Base-by-base conservation (phyloP, 2,113 vertebrate genomes). In the Anarhynchus alexandrinus region DNA sequence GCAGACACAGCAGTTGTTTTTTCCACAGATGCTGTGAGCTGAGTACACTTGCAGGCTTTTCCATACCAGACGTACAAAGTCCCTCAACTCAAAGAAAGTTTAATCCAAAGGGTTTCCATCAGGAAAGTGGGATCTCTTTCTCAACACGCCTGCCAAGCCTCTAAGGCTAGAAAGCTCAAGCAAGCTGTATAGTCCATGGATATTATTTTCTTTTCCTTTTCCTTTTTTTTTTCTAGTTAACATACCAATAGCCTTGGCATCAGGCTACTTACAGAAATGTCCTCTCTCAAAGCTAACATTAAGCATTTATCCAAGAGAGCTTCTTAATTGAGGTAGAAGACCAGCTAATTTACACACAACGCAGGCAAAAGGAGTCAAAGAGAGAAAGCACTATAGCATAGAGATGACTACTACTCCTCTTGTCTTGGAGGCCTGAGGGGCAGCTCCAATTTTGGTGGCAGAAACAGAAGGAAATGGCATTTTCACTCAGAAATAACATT, bases 31-130 rank as follows among this genome's bases (percentile, higher is more conserved):
- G 0, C 32, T 1, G 6, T 13, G 36, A 90, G 67, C 67, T 2
- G 2, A 67, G 42, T 57, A 45, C 0, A 2, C 82, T 88, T 5
- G 2, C 72, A 91, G 64, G 76, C 88, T 94, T 91, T 94, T 93
- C 86, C 80, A 86, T 21, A 74, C 42, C 78, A 88, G 43, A 90
- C 9, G 0, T 7, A 65, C 42, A 15, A 81, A 91, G 43, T 81
- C 76, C 62, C 76, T 76, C 1, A 1, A 74, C 77, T 83, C 76
- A 86, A 78, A 88, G 27, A 19, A 84, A 88, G n/a, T 61, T 85
- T 84, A 87, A 89, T 79, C 73, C 94, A 71, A 62, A 64, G 30
- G 26, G 23, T 84, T 97, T 91, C 88, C 86, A 86, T 18, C 55
- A 70, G 59, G 62, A 80, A 91, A 86, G 72, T 25, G 32, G 52